Evolutionary conservation across 1,140 invertebrate genomes (phyloP), one percentile per base, ranked within the genome.

Genomic region (Zaprionus africanus): DNA sequence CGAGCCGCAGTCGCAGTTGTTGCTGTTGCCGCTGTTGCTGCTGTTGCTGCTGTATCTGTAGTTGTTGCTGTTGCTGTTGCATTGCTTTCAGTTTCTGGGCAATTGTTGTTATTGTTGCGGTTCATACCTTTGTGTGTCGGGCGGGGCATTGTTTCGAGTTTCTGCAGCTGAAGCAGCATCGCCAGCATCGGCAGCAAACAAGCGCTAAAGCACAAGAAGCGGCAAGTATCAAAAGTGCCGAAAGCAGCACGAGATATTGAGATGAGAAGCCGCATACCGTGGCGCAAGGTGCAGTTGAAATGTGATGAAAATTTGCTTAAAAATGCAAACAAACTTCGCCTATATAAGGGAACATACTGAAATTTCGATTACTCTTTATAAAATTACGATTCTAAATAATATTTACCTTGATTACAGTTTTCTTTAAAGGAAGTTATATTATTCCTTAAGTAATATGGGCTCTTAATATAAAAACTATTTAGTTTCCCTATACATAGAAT

Each of bases 51-150:
- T 31, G 60, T 13, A 46, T 34, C 61, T 62, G 49, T 34, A 34
- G 53, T 41, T 31, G 54, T 11, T 62, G 51, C 13, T 59, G 56
- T 41, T 69, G 78, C 31, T 68, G 53, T 71, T 82, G 78, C 81
- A 77, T 72, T 81, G 71, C 82, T 59, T 76, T 75, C 65, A 70
- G 69, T 57, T 51, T 46, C 64, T 38, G 49, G 49, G 63, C 26
- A 17, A 58, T 72, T 81, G 70, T 85, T 86, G 80, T 87, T 87
- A 74, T 83, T 88, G 78, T 81, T 81, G 84, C 73, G 85, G 85
- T 73, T 81, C 78, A 84, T 84, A 90, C 85, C 81, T 90, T 90
- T 90, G 84, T 88, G 71, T 84, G 76, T 81, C 63, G 53, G 65
- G 17, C 81, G 53, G 65, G 17, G 78, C 76, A 88, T 88, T 88